A percentile compares a stretch with the other conserved stretches of the same genome.
These are phyloP conservation scores for Nibea albiflora DNA, from an alignment of 2,113 vertebrate species.

Conservation along the genomic window DNA sequence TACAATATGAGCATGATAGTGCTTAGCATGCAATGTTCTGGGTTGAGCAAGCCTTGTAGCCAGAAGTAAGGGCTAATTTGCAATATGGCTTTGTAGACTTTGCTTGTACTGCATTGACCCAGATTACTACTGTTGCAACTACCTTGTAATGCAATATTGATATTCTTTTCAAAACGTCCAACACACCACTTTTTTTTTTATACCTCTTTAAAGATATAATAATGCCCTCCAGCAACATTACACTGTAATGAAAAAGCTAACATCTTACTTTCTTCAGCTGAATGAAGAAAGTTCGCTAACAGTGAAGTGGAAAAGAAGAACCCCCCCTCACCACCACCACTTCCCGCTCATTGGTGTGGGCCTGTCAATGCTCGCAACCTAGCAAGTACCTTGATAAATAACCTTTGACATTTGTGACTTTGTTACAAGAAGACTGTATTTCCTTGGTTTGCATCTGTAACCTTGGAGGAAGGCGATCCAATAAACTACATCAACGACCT, in stretches of 20 bases:
- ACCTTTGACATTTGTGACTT: neutral
- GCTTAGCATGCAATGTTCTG: constrained; percentile 40
- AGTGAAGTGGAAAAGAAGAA: neutral
- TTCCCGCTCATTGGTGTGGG: neutral
- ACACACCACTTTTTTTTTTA: constrained; percentile 1
- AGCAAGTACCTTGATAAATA: neutral
- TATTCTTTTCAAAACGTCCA: neutral
- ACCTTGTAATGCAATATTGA: constrained; percentile 4
- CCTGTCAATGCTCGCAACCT: neutral
- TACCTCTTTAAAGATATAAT: constrained; percentile 17
- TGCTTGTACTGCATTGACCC: constrained; percentile 17
- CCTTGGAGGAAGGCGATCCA: neutral
- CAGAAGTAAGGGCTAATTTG: constrained; percentile 33
- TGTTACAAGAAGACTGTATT: neutral
- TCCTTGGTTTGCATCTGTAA: neutral
- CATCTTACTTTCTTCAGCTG: constrained; percentile 8
- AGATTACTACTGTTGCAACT: constrained; percentile 2
- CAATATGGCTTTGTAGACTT: constrained; percentile 11
- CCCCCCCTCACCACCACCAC: neutral
- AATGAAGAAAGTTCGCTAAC: constrained; percentile 6
- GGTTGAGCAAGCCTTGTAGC: neutral
- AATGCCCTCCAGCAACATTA: constrained; percentile 7
- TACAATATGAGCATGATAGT: constrained; percentile 21
- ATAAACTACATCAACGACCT: neutral
- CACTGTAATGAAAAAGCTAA: constrained; percentile 2